phyloP scores from a whole-genome alignment of 2,113 vertebrate species.

The Paralichthys olivaceus region DNA sequence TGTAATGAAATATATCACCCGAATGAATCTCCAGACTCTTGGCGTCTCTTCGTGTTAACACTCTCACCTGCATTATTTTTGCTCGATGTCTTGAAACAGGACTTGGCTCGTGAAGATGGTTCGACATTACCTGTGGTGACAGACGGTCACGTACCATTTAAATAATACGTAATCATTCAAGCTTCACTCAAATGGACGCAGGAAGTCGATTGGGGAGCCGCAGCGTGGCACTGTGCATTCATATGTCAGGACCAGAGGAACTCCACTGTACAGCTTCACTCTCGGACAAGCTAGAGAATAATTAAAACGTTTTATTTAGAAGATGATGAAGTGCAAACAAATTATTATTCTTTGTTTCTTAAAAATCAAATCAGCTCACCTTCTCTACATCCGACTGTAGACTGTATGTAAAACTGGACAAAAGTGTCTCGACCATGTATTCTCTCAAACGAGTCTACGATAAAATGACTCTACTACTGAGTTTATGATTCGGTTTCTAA shows the following conservation, averaged over 20 bases:
- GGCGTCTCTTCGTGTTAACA: neutral
- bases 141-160: neutral
- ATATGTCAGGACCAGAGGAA: neutral
- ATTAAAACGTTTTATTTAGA: no score
- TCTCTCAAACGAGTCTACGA: no score
- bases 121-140: neutral
- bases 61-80: neutral
- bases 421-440: no score
- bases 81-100: neutral
- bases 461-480: no score
- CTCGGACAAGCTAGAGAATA: no score
- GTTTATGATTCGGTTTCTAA: no score
- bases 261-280: no score
- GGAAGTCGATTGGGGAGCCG: neutral
- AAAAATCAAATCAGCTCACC: no score
- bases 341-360: no score
- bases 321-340: no score
- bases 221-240: neutral
- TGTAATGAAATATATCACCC: slow-evolving; percentile 40
- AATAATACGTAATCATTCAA: neutral
- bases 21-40: neutral
- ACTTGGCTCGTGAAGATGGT: neutral
- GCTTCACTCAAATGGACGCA: neutral
- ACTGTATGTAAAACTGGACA: no score
- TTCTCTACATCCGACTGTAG: no score